phyloP scores from a whole-genome alignment of 2,888 invertebrate species.

The Phoronis australis region DNA sequence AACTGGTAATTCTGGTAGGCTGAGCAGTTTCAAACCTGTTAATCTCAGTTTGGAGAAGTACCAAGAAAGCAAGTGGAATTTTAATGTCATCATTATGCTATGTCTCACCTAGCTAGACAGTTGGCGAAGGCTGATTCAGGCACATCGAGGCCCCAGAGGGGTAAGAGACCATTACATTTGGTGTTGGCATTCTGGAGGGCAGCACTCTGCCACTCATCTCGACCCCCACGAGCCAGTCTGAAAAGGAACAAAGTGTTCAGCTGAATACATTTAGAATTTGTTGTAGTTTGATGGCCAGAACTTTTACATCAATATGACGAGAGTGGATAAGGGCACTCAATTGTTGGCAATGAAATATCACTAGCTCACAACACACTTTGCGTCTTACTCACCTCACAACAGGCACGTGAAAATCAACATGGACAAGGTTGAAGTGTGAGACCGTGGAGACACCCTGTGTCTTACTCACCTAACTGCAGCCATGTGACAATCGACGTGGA shows the following conservation, averaged over 20 bases:
- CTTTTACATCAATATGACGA: not conserved
- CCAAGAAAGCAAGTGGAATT: too few species aligned
- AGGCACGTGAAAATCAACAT: too few species aligned
- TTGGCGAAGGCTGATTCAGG: conserved; percentile 64
- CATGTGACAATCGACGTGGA: conserved; percentile 97
- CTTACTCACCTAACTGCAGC: conserved; percentile 73
- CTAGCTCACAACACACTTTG: too few species aligned
- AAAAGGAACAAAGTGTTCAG: conserved; percentile 7
- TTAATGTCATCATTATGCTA: too few species aligned
- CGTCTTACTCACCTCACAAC: too few species aligned
- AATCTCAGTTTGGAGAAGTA: too few species aligned
- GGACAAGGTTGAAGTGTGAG: too few species aligned
- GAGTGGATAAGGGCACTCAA: not conserved
- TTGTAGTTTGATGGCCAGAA: not conserved
- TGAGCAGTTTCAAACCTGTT: too few species aligned
- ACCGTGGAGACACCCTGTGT: too few species aligned
- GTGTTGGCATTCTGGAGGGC: conserved; percentile 97
- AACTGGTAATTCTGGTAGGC: too few species aligned
- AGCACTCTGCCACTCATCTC: conserved; percentile 98
- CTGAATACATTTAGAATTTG: not conserved
- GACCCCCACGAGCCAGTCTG: conserved; percentile 59
- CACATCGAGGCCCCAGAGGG: conserved; percentile 82
- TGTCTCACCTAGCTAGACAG: conserved; percentile 80
- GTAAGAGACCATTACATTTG: conserved; percentile 91
- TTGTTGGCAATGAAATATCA: too few species aligned